Conservation (phyloP, 1,140 invertebrate species). For the Papilio aristodemus region DNA sequence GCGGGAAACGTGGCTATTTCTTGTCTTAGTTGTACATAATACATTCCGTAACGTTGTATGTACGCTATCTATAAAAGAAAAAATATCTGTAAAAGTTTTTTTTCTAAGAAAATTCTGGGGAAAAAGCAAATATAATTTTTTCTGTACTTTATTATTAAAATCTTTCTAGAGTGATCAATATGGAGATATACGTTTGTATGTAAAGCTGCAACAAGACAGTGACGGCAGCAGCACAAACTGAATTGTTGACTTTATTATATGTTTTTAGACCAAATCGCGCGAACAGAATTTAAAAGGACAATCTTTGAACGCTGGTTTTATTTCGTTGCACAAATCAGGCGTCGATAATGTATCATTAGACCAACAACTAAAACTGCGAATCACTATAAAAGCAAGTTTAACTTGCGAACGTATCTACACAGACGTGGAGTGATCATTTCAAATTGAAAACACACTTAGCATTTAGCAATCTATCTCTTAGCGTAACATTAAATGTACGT, state of each 20-base stretch:
- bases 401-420: background rate
- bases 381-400: conserved; percentile 22
- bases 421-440: conserved; percentile 13
- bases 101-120: background rate
- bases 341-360: conserved; percentile 25
- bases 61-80: background rate
- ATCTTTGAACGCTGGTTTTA: background rate
- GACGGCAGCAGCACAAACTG: no score
- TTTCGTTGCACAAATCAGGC: conserved; percentile 23
- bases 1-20: conserved; percentile 29
- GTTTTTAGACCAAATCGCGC: background rate
- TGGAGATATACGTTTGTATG: no score
- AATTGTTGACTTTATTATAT: no score
- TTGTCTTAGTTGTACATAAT: conserved; percentile 11
- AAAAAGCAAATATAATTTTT: background rate
- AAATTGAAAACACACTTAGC: conserved; percentile 8
- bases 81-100: background rate
- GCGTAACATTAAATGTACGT: background rate
- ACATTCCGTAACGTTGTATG: background rate
- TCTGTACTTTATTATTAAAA: no score
- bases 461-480: background rate
- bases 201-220: no score
- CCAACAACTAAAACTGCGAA: conserved; percentile 8
- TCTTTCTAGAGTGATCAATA: no score
- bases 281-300: conserved; percentile 4